Percentiles rank a stretch among this genome's conserved stretches.
Evolutionary conservation across 2,888 invertebrate genomes (phyloP).

Genomic region (Cacoxenus indagator): DNA sequence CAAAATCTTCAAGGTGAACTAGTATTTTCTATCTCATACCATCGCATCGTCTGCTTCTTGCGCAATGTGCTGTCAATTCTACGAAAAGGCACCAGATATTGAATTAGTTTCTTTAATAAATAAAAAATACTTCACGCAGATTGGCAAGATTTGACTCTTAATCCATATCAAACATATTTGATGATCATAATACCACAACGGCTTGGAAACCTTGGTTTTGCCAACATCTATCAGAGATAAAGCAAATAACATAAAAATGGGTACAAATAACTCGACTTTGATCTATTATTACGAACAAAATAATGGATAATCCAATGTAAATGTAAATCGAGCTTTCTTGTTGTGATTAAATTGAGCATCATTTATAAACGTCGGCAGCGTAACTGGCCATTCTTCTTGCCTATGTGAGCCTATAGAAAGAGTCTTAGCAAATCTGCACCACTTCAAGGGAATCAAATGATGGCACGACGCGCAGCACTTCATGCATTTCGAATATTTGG

Average conservation of each 20-base stretch:
- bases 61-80: no score
- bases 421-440: background rate
- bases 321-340: constrained; percentile 66
- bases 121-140: no score
- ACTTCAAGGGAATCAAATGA: constrained; percentile 10
- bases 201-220: no score
- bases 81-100: no score
- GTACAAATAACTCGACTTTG: constrained; percentile 51
- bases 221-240: no score
- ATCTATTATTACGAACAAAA: constrained; percentile 57
- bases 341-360: constrained; percentile 69
- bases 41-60: no score
- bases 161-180: no score
- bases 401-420: background rate
- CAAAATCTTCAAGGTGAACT: constrained; percentile 65
- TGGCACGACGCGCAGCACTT: background rate
- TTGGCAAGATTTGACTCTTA: no score
- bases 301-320: constrained; percentile 65
- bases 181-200: no score
- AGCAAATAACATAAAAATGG: constrained; percentile 29
- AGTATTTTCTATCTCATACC: constrained; percentile 49
- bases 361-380: constrained; percentile 68
- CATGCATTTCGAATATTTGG: background rate
- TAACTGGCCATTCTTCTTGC: constrained; percentile 1
- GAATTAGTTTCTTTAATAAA: no score